Evolutionary conservation across 2,113 vertebrate species (phyloP).

Genomic region (Carlito syrichta): DNA sequence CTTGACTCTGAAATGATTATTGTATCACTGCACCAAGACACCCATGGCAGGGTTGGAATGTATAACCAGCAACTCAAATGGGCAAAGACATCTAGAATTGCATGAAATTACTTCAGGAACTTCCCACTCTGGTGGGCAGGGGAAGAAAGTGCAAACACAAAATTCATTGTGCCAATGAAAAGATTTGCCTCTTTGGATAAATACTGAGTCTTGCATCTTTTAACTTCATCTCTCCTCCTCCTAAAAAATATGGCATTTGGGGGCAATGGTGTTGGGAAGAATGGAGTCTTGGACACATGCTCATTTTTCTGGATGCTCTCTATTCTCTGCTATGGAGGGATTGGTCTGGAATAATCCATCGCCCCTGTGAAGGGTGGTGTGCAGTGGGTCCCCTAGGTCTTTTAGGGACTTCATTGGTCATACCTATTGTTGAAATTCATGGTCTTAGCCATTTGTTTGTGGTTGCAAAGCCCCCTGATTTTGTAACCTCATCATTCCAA

Average conservation of each 20-base stretch:
- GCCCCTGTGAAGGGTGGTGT: not conserved
- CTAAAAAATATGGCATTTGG: not conserved
- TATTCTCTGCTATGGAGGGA: not conserved
- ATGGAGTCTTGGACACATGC: not conserved
- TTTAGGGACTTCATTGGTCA: not conserved
- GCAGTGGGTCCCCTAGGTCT: not conserved
- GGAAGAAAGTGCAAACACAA: not conserved
- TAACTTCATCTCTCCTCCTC: not conserved
- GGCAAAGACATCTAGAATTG: constrained; percentile 27
- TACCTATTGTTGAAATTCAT: not conserved
- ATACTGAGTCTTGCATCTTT: not conserved
- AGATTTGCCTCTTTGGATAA: constrained; percentile 13
- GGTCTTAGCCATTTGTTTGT: not conserved
- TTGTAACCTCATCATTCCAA: not conserved
- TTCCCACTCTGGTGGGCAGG: not conserved
- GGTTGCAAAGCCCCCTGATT: not conserved
- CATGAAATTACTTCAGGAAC: not conserved
- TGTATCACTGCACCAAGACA: not conserved
- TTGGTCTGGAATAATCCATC: not conserved
- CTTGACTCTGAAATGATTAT: not conserved
- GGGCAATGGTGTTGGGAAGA: not conserved
- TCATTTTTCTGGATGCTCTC: not conserved
- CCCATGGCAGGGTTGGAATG: not conserved
- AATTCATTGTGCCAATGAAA: not conserved
- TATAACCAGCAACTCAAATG: not conserved